Evolutionary conservation across 2,888 invertebrate genomes (phyloP), one percentile per base, ranked within the genome.

Genomic region (Drosophila nigricruria): DNA sequence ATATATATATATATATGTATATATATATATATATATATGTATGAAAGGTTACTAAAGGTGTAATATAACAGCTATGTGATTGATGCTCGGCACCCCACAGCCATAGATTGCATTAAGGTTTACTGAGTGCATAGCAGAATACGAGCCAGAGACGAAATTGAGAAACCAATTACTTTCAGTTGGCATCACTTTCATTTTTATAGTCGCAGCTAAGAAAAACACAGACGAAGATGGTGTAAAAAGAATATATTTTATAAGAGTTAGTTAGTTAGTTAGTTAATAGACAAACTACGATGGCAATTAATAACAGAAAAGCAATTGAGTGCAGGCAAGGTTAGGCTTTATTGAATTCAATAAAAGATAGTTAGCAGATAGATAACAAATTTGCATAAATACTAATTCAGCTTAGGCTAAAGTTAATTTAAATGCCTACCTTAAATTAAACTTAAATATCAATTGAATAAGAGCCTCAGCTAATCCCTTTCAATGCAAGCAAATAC

Each of bases 41-140:
- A 32, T 42, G 9, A 20, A 38, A 32, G 43, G 49, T 62, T 27
- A 53, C 32, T 18, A 56, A 52, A 65, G 74, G 63, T 81, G 65
- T 69, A 52, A 53, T 61, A 67, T 68, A 65, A 70, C 56, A 69
- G 49, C 64, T n/a, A 16, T 59, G 67, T 79, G 79, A 77, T 77
- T 77, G 79, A 77, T 79, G 77, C 63, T 52, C 42, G 5, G 6
- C 27, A 34, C 47, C 23, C 47, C 23, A 43, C 18, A 40, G 20
- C 57, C 23, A 49, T 52, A 30, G 47, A 76, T 77, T 73, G 75
- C 75, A 70, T 65, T 69, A 77, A 53, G 30, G 36, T 40, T 34
- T 9, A 40, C 45, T 34, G 49, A 63, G 36, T 57, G 50, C 52
- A 52, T 2, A 6, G 14, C 9, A 32, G 18, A 6, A 12, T 36